Conservation (phyloP, 2,113 vertebrate species). For the Lathamus discolor region DNA sequence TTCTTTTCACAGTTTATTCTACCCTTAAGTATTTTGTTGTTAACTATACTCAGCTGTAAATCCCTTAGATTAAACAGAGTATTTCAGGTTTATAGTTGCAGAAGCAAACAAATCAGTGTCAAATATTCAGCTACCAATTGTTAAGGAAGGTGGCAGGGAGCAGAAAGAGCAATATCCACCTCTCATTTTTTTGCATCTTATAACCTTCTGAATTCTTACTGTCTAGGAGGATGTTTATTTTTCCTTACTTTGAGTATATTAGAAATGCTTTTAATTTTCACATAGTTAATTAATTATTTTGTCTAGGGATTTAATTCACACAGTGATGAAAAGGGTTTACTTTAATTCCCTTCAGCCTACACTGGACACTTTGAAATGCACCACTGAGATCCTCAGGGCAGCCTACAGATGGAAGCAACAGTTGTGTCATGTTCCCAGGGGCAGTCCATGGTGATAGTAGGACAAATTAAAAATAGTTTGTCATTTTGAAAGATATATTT, state of each 20-base stretch:
- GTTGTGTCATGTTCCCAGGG: neutral
- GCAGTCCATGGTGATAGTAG: neutral
- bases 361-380: neutral
- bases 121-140: neutral
- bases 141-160: neutral
- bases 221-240: constrained; percentile 15
- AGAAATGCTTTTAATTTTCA: constrained; percentile 29
- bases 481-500: constrained; percentile 67
- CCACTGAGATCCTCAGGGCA: neutral
- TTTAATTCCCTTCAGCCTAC: neutral
- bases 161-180: neutral
- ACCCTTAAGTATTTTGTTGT: neutral
- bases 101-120: neutral
- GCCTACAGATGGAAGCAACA: constrained; percentile 62
- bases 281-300: neutral
- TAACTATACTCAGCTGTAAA: neutral
- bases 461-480: constrained; percentile 71
- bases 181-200: neutral
- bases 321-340: neutral
- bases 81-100: constrained; percentile 47
- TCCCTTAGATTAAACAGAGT: neutral
- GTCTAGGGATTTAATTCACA: neutral
- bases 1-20: neutral
- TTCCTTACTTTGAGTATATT: constrained; percentile 11
- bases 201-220: constrained; percentile 18